These are phyloP conservation scores for Cnemophilus loriae DNA, from an alignment of 2,113 vertebrate genomes.

Conservation along the genomic window DNA sequence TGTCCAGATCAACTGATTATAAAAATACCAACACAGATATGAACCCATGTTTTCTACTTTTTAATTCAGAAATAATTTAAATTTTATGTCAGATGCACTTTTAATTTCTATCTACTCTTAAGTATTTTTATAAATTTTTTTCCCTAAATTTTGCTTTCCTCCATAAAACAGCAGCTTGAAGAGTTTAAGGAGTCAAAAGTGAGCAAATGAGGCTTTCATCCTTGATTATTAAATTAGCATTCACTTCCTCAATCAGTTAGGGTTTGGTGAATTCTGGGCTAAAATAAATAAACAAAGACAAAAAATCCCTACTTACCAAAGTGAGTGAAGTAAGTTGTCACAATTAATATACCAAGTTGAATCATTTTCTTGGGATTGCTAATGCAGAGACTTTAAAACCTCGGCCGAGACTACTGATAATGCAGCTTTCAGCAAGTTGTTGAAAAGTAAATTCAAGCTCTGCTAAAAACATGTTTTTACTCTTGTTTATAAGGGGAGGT, in stretches of 20 bases:
- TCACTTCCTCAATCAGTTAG: background rate
- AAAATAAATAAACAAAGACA: background rate
- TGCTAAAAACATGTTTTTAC: constrained; percentile 7
- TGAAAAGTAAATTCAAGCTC: background rate
- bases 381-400: background rate
- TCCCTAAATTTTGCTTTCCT: background rate
- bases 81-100: background rate
- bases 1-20: background rate
- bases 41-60: background rate
- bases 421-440: background rate
- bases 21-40: background rate
- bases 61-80: background rate
- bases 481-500: background rate
- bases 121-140: background rate
- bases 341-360: background rate
- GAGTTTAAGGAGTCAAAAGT: background rate
- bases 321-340: background rate
- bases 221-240: background rate
- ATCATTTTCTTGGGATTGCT: background rate
- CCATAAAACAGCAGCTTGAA: background rate
- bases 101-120: background rate
- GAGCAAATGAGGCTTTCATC: background rate
- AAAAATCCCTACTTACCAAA: background rate
- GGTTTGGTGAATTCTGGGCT: background rate
- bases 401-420: background rate